Evolutionary conservation across 2,888 invertebrate species (phyloP), one percentile per base, ranked within the genome.

Genomic region (Creontiades dilutus): DNA sequence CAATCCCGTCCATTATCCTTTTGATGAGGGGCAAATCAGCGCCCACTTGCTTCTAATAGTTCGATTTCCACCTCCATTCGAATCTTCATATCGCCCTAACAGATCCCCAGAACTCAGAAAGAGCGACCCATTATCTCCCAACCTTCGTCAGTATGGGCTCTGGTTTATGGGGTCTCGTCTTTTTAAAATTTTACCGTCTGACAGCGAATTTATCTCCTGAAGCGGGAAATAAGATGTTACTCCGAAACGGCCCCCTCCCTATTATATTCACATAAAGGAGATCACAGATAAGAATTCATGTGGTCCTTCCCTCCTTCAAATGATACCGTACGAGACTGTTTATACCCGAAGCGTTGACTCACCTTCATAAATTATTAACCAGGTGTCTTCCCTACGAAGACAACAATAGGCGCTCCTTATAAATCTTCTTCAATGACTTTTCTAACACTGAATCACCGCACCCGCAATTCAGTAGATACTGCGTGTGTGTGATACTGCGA

Each of bases 291-390:
- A 68, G 68, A 68, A 68, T 68, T 68, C 68, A 68, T 68, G 68
- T 68, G 68, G 68, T 68, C 68, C 68, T 68, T 82, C 52, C 47
- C 82, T 52, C 37, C 23, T 46, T 61, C 48, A 86, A 86, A 86
- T 75, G 86, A 86, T 86, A 86, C 85, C 61, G 55, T 85, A 55
- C 57, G 85, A 61, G 28, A 86, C 86, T 86, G 68, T 86, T 46
- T 68, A 86, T 68, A 86, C 46, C 75, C 47, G 23, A 85, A 37
- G 86, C 75, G 86, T 86, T 86, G 86, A 86, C 86, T 86, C 86
- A 86, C 75, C 86, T 86, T 86, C 86, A 86, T 86, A 86, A 86
- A 86, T 86, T 86, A 86, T 86, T 86, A 86, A 86, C 75, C 68
- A 86, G 86, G 86, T 86, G 86, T 68, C 86, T 61, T 86, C 86